Base-by-base conservation (phyloP, 2,113 vertebrate species). In the Amia ocellicauda region DNA sequence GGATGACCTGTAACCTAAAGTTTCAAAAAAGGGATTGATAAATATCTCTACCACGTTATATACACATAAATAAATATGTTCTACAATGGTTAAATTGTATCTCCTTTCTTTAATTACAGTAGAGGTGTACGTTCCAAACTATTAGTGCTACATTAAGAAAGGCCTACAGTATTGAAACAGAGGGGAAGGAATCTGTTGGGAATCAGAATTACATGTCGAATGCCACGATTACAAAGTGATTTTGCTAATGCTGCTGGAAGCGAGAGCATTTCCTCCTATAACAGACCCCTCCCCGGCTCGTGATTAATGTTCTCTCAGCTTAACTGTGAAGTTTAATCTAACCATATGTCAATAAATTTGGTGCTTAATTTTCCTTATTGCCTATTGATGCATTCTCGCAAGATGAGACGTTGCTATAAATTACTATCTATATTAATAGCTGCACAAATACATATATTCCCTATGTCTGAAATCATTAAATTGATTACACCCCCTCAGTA, bases 341-440 rank as follows among this genome's bases (percentile, higher is more conserved):
- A 61, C 7, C 56, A 58, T 58, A 58, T 58, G 56, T 26, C 56
- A 58, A 58, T 58, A 58, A 19, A 58, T 58, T 58, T 41, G n/a
- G 56, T 58, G 56, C 56, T 58, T 41, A 58, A 58, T 58, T 58
- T 58, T 58, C 56, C 56, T 58, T 58, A 58, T 42, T 58, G 56
- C 36, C 19, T 41, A 58, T 41, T 58, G 31, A 20, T 58, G 56
- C 31, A 42, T 58, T 29, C 56, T 4, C 41, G 36, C 22, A 24
- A 56, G 53, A 17, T 13, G 26, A n/a, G 53, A 28, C 29, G 53
- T 16, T 29, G 3, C 17, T 56, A 56, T 56, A 42, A 58, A 58
- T 58, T 42, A 58, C 56, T 22, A 58, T 23, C 36, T 20, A 41
- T 42, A 43, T 58, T 58, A 42, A 42, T 10, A 24, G 20, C 36